Evolutionary conservation across 1,140 invertebrate genomes (phyloP), one percentile per base, ranked within the genome.

Genomic region (Trachelipus rathkii): DNA sequence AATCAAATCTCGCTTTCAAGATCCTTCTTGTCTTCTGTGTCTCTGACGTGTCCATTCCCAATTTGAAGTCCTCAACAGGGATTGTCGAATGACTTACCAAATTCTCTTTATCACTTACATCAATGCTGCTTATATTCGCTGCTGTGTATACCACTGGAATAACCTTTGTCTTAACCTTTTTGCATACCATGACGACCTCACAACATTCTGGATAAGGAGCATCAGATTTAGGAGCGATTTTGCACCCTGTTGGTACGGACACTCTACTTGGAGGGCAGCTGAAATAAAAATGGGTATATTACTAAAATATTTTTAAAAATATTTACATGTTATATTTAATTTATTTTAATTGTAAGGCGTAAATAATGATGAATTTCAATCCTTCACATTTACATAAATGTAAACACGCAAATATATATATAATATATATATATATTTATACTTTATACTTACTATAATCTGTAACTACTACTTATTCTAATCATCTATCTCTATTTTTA

Each of bases 341-440:
- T 33, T 33, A 33, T 33, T 6, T 33, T 33, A 33, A 33, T 1
- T 33, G 33, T 33, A 33, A 1, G 6, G 33, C 33, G 6, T 33
- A 33, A 33, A 33, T 33, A 33, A 33, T 33, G 6, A 33, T 33
- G 33, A 33, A 1, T 33, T 33, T 33, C 11, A 60, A 60, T 19
- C 8, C 11, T 60, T 19, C 8, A 15, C 11, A 60, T 60, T 4
- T 60, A 60, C 8, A 8, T 2, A 60, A 2, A 15, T 15, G 19
- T 8, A 60, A 15, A 8, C 19, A 60, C 19, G 19, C 8, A 60
- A 4, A 60, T 60, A 60, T 60, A 60, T 60, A 60, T 60, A 60
- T 60, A 60, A 19, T 60, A 19, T 60, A 60, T 60, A 60, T 60
- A 60, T 60, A 60, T 60, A 60, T 60, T 4, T 60, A 60, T 60